A percentile compares a stretch with the other conserved stretches of the same genome.
These are phyloP conservation scores for Melanaphis sacchari DNA, from an alignment of 1,140 invertebrate genomes.

Conservation along the genomic window DNA sequence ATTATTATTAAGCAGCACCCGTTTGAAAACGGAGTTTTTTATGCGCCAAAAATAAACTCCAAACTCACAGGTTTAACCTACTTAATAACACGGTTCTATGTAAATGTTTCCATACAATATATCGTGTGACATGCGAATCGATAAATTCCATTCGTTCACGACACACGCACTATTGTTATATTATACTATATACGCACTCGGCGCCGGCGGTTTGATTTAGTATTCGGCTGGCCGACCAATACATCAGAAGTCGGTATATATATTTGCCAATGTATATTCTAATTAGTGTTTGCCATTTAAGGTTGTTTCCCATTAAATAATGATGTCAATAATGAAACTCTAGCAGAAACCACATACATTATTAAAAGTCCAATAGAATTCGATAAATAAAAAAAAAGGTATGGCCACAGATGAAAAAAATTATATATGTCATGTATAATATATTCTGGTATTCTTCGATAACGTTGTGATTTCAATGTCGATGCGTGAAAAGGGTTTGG, in stretches of 20 bases:
- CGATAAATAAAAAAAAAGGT: not conserved
- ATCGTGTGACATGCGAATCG: constrained; percentile 45
- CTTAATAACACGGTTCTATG: not conserved
- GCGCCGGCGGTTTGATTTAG: not conserved
- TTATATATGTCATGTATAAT: not conserved
- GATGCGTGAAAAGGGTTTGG: not conserved
- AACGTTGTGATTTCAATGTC: not conserved
- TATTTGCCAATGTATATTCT: not conserved
- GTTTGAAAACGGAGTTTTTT: not conserved
- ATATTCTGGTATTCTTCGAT: not conserved
- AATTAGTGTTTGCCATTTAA: not conserved
- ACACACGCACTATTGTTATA: constrained; percentile 49
- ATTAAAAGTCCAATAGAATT: not conserved
- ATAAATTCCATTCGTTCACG: constrained; percentile 44
- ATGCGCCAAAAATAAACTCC: not conserved
- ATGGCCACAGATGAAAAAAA: not conserved
- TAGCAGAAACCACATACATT: not conserved
- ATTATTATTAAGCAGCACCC: not conserved
- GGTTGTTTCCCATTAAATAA: not conserved
- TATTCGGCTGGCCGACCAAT: not conserved
- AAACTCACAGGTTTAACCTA: constrained; percentile 48
- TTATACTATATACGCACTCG: not conserved
- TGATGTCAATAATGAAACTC: not conserved
- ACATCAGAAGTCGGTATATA: not conserved
- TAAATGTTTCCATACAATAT: not conserved